Evolutionary conservation across 1,140 invertebrate genomes (phyloP).

Genomic region (Pseudomyrmex concolor): DNA sequence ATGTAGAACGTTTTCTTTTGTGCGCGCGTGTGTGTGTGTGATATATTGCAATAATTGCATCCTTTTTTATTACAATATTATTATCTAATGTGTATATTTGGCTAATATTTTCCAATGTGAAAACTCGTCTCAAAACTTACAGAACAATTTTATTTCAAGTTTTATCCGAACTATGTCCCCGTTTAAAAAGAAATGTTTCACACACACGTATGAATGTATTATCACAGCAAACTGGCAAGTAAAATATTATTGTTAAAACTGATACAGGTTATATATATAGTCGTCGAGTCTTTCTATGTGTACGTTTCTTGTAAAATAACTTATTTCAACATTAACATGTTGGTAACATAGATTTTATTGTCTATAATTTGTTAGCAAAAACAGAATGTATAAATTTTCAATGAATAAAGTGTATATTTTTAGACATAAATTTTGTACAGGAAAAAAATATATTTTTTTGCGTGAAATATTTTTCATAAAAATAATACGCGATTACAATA

Average conservation of each 20-base stretch:
- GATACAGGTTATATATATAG: not conserved
- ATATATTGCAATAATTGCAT: not conserved
- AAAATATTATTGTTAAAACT: conserved; percentile 32
- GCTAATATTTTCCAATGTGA: not conserved
- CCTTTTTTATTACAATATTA: conserved; percentile 30
- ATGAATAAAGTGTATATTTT: conserved; percentile 66
- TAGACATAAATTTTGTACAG: conserved; percentile 61
- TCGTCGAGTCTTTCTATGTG: conserved; percentile 26
- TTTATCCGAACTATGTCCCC: no score
- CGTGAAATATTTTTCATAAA: not conserved
- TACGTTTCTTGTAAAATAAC: conserved; percentile 60
- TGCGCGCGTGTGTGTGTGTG: no score
- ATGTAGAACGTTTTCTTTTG: conserved; percentile 5
- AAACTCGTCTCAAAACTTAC: no score
- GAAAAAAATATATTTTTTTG: conserved; percentile 67
- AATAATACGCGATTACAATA: no score
- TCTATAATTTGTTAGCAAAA: conserved; percentile 52
- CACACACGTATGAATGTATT: not conserved
- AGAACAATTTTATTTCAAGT: no score
- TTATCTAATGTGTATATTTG: not conserved
- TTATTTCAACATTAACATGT: conserved; percentile 55
- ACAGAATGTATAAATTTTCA: conserved; percentile 54
- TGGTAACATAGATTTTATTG: conserved; percentile 40
- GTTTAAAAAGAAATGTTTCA: not conserved
- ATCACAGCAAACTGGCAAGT: not conserved